phyloP scores from a whole-genome alignment of 2,888 invertebrate genomes.

The Trissolcus brochymenae region DNA sequence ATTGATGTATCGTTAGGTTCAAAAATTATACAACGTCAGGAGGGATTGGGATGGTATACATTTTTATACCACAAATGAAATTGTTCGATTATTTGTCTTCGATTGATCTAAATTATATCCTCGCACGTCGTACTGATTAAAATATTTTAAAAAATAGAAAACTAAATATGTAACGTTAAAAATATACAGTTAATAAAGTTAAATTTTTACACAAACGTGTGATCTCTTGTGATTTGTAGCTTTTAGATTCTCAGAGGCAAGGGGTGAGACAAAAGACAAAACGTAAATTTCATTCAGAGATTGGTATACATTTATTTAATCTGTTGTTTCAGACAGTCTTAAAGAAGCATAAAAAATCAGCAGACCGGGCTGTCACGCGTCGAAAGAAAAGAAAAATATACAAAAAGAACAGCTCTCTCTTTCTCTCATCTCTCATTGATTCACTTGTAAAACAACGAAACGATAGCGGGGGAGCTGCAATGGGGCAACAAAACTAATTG shows the following conservation, averaged over 20 bases:
- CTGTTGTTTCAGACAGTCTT: slow-evolving; percentile 74
- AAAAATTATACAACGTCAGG: too few relatives aligned
- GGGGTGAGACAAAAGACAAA: slow-evolving; percentile 22
- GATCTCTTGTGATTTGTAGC: background rate
- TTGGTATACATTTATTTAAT: slow-evolving; percentile 76
- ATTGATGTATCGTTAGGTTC: background rate
- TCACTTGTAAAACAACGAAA: slow-evolving; percentile 15
- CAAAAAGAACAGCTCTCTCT: slow-evolving; percentile 23
- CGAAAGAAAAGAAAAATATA: slow-evolving; percentile 50
- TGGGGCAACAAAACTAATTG: slow-evolving; percentile 28
- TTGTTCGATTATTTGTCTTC: too few relatives aligned
- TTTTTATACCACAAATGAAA: too few relatives aligned
- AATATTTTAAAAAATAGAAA: too few relatives aligned
- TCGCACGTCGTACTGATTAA: too few relatives aligned
- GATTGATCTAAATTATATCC: too few relatives aligned
- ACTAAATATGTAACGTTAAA: too few relatives aligned
- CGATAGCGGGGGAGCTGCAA: slow-evolving; percentile 45
- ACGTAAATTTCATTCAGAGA: slow-evolving; percentile 65
- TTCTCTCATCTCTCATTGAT: slow-evolving; percentile 32
- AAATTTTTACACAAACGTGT: too few relatives aligned
- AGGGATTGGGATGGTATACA: too few relatives aligned
- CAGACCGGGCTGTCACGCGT: slow-evolving; percentile 64
- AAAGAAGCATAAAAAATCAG: slow-evolving; percentile 74
- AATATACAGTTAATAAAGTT: too few relatives aligned
- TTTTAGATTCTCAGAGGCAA: background rate